Conservation (phyloP, 2,797 vertebrate species). For the Luscinia luscinia region DNA sequence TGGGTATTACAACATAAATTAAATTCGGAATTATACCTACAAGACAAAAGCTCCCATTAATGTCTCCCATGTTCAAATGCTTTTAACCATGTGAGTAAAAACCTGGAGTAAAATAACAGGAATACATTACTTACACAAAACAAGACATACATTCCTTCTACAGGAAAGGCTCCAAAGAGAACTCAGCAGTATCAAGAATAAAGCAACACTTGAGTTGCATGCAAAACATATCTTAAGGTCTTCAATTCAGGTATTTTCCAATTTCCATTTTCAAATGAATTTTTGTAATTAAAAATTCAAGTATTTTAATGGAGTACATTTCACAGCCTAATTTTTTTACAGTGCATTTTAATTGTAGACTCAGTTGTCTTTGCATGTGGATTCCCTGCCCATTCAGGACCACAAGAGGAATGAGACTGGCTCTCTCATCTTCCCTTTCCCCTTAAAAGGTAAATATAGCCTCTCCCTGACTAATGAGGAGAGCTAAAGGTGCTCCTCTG, state of each 20-base stretch:
- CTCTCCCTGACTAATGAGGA: neutral
- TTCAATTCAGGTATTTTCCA: neutral
- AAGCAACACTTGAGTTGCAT: neutral
- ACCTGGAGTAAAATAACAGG: neutral
- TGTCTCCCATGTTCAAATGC: neutral
- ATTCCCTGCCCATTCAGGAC: neutral
- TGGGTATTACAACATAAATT: slow-evolving; percentile 94
- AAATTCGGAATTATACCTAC: slow-evolving; percentile 90
- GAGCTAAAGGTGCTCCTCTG: neutral
- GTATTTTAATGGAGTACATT: neutral
- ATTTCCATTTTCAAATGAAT: neutral
- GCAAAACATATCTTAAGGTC: neutral
- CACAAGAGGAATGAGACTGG: neutral
- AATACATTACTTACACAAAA: neutral
- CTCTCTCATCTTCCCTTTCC: neutral
- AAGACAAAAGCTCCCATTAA: slow-evolving; percentile 43
- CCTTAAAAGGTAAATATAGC: neutral
- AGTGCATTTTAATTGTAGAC: neutral
- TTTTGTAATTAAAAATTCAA: neutral
- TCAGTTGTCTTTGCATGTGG: neutral
- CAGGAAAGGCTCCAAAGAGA: neutral
- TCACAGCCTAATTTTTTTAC: neutral
- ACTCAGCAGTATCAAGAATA: neutral
- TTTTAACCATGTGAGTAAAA: neutral
- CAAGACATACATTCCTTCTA: neutral